Conservation (phyloP, 2,888 invertebrate genomes). For the Euplagia quadripunctaria region DNA sequence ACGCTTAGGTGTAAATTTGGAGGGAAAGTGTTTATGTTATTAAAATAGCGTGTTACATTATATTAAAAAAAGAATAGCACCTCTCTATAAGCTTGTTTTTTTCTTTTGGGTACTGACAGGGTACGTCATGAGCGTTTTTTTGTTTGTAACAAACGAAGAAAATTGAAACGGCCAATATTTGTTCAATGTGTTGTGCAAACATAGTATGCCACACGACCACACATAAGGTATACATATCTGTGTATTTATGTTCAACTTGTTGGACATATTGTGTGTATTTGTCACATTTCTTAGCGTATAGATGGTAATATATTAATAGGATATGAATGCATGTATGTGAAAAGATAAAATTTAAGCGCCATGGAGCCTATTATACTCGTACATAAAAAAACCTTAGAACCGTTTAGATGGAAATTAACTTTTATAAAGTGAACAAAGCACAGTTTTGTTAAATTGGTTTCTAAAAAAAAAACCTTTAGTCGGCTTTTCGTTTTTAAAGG, state of each 20-base stretch:
- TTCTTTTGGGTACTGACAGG: neutral
- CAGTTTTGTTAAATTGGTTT: too few species aligned
- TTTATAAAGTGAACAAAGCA: too few species aligned
- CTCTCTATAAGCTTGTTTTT: neutral
- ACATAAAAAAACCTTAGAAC: too few species aligned
- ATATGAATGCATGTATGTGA: neutral
- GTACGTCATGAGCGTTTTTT: slow-evolving; percentile 8
- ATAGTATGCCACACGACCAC: slow-evolving; percentile 4
- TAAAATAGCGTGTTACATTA: slow-evolving; percentile 12
- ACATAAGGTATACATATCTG: neutral
- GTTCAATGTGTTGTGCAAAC: slow-evolving; percentile 10
- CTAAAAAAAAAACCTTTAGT: too few species aligned
- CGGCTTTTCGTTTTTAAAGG: too few species aligned
- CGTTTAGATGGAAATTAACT: too few species aligned
- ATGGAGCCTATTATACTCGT: neutral
- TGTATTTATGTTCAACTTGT: neutral
- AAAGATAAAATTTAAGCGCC: neutral
- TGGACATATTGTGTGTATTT: slow-evolving; percentile 11
- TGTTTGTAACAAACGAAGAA: neutral
- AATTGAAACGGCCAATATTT: slow-evolving; percentile 12
- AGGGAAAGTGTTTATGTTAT: slow-evolving; percentile 53
- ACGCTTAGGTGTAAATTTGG: slow-evolving; percentile 56
- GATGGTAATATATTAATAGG: neutral
- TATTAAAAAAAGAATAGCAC: neutral
- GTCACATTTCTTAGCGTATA: neutral